Evolutionary conservation across 2,888 invertebrate species (phyloP), one percentile per base, ranked within the genome.

Genomic region (Alloplasta piceator): DNA sequence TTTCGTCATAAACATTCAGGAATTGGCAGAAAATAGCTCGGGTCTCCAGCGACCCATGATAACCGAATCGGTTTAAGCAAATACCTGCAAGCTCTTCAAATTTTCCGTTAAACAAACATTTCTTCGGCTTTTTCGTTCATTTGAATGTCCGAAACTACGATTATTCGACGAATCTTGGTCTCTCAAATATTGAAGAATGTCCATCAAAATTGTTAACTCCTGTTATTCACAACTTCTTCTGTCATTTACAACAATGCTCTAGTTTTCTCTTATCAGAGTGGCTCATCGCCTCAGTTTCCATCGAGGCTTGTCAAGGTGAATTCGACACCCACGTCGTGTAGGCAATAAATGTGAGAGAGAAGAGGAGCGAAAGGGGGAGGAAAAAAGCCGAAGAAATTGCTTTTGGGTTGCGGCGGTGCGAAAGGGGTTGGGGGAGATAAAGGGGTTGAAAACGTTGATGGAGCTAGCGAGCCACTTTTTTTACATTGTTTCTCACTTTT

Each of bases 401-500:
- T 26, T 26, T 58, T 68, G 55, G 68, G 50, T 41, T 41, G 75
- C 41, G 16, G 43, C 58, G 58, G 10, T 10, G 48, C 36, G 16
- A 50, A 48, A 16, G 58, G 6, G 58, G 3, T 2, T n/a, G 38
- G 41, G 9, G 4, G 14, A 46, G 12, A 9, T 58, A 10, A n/a
- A 46, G 9, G 50, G 48, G 61, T 39, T 50, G 50, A 48, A 43
- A 38, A 63, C 79, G 79, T 75, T 79, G 75, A 80, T 80, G 71
- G 75, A 71, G 75, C 66, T 67, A 39, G 71, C 66, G 75, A 74
- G 71, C 75, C 72, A 63, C 70, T 75, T 66, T 55, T 55, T 48
- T 75, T 80, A 67, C 60, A 75, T 71, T 75, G 80, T 71, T 16
- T 66, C 80, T 80, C 71, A 75, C 75, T 71, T 80, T 26, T 61